Evolutionary conservation across 2,888 invertebrate genomes (phyloP).

Genomic region (Bellardia bayeri): DNA sequence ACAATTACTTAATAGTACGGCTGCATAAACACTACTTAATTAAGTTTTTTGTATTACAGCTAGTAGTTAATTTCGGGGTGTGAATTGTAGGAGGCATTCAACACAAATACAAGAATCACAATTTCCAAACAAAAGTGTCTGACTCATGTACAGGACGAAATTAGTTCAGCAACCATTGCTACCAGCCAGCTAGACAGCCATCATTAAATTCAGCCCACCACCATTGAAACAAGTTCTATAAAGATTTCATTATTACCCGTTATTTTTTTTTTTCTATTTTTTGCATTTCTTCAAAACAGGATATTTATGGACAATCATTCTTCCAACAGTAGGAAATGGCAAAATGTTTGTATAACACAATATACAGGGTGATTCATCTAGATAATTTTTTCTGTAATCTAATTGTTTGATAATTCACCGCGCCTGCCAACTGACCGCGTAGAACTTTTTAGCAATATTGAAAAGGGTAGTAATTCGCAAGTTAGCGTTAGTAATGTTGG

Average conservation of each 20-base stretch:
- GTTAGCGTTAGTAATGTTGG: no score
- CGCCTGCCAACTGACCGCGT: no score
- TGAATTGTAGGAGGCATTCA: background rate
- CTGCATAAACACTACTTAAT: constrained; percentile 5
- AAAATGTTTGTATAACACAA: background rate
- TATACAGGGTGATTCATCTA: background rate
- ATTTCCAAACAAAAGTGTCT: constrained; percentile 9
- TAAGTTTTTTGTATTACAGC: background rate
- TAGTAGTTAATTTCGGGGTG: background rate
- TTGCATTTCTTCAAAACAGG: background rate
- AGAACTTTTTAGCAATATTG: no score
- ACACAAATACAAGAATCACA: constrained; percentile 7
- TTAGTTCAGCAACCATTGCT: background rate
- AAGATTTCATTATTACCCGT: constrained; percentile 2
- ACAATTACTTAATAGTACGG: constrained; percentile 3
- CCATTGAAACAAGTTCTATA: background rate
- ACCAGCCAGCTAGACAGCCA: background rate
- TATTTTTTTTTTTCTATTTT: background rate
- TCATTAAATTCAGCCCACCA: background rate
- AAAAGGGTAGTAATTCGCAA: no score
- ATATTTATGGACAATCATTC: constrained; percentile 1
- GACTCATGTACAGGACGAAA: background rate
- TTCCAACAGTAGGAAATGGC: background rate
- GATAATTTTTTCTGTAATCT: no score
- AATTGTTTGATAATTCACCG: no score